Evolutionary conservation across 2,797 vertebrate species (phyloP).

Genomic region (Spea hammondii): DNA sequence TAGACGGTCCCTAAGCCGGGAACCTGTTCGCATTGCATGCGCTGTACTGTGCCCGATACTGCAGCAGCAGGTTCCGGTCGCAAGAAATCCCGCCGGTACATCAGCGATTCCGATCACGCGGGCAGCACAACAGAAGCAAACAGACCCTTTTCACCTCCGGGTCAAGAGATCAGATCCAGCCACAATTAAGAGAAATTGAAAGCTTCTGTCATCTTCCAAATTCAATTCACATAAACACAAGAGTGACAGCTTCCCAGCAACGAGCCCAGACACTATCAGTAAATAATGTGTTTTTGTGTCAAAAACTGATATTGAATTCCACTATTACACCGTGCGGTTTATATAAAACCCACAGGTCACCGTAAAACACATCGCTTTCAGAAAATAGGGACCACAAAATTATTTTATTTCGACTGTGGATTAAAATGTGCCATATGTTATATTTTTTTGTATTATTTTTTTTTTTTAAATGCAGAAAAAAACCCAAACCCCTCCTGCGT

Average conservation of each 20-base stretch:
- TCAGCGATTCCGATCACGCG: constrained; percentile 12
- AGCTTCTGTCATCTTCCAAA: constrained; percentile 45
- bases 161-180: constrained; percentile 20
- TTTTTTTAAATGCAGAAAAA: not conserved
- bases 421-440: not conserved
- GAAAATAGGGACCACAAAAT: not conserved
- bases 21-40: not conserved
- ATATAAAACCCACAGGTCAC: constrained; percentile 9
- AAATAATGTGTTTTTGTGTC: constrained; percentile 7
- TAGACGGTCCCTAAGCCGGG: not conserved
- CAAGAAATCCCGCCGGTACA: constrained; percentile 5
- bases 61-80: constrained; percentile 8
- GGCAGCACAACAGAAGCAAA: constrained; percentile 22
- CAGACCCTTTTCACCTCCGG: constrained; percentile 26
- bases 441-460: not conserved
- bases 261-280: not conserved
- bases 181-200: constrained; percentile 41
- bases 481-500: not conserved
- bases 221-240: constrained; percentile 38
- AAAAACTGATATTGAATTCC: constrained; percentile 23
- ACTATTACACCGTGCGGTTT: not conserved
- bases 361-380: not conserved
- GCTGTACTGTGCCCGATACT: not conserved
- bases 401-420: not conserved
- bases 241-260: constrained; percentile 24